Conservation (phyloP, 1,140 invertebrate genomes). For the Diprion similis region DNA sequence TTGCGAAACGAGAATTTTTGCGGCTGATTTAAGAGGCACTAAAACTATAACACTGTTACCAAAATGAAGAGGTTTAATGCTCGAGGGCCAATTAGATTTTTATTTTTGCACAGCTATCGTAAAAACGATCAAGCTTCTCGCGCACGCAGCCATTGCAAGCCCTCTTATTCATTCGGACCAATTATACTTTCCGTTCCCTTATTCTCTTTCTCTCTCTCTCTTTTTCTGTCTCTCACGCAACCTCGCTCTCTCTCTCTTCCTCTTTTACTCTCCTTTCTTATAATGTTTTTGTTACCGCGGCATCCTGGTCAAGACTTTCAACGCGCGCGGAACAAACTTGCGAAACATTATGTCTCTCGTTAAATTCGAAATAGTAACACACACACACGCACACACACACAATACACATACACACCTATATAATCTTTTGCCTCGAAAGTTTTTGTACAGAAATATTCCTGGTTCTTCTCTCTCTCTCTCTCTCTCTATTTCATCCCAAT, state of each 20-base stretch:
- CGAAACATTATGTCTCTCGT: too few species aligned
- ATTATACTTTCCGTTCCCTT: too few species aligned
- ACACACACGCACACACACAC: too few species aligned
- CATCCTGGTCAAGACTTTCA: too few species aligned
- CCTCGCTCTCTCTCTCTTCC: neutral
- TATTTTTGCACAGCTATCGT: slow-evolving; percentile 11
- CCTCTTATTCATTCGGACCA: neutral
- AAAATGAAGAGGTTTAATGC: slow-evolving; percentile 56
- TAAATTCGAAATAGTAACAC: too few species aligned
- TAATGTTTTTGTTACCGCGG: neutral
- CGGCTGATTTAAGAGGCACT: slow-evolving; percentile 32
- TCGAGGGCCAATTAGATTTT: slow-evolving; percentile 46
- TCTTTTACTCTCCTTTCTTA: neutral
- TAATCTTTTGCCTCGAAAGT: too few species aligned
- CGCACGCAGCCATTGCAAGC: slow-evolving; percentile 1
- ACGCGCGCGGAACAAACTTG: too few species aligned
- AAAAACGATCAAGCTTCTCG: slow-evolving; percentile 44
- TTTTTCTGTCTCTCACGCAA: neutral
- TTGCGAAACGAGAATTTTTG: neutral
- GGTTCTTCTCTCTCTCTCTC: too few species aligned
- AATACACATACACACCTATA: too few species aligned
- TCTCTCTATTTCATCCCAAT: too few species aligned
- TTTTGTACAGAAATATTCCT: too few species aligned
- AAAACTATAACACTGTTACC: slow-evolving; percentile 55
- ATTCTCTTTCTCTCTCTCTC: too few species aligned